Conservation (phyloP, 2,888 invertebrate genomes). For the Sarcophaga caerulescens region DNA sequence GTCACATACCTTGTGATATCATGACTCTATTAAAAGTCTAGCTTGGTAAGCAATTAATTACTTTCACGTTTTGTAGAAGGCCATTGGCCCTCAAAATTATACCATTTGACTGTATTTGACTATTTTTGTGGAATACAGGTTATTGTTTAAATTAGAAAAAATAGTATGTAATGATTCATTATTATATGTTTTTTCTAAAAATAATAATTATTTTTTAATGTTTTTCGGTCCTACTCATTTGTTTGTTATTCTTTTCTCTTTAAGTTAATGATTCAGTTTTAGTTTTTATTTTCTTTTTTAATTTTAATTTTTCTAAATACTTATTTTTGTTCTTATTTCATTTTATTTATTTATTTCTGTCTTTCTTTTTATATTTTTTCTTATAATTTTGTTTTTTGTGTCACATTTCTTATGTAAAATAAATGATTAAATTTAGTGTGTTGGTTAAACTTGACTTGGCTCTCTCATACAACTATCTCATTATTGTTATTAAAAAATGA, state of each 20-base stretch:
- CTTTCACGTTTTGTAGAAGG: too few relatives aligned
- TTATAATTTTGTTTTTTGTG: not conserved
- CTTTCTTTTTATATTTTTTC: not conserved
- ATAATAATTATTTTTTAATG: too few relatives aligned
- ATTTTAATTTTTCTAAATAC: not conserved
- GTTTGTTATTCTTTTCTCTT: not conserved
- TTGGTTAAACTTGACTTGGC: constrained; percentile 26
- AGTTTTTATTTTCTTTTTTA: constrained; percentile 11
- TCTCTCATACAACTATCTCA: not conserved
- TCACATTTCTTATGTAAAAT: not conserved
- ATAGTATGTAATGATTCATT: too few relatives aligned
- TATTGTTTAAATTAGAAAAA: too few relatives aligned
- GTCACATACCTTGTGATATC: too few relatives aligned
- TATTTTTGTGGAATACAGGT: too few relatives aligned
- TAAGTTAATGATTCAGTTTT: constrained; percentile 38
- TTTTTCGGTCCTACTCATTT: not conserved
- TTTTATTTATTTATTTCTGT: constrained; percentile 1
- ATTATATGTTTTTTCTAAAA: too few relatives aligned
- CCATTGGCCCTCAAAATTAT: too few relatives aligned
- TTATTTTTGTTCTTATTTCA: constrained; percentile 23
- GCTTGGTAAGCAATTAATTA: too few relatives aligned
- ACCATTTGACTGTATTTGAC: too few relatives aligned
- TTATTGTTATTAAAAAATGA: constrained; percentile 36
- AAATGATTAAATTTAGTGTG: not conserved
- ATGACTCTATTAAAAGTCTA: too few relatives aligned